phyloP scores from a whole-genome alignment of 2,797 vertebrate species.

The Sardinella longiceps region DNA sequence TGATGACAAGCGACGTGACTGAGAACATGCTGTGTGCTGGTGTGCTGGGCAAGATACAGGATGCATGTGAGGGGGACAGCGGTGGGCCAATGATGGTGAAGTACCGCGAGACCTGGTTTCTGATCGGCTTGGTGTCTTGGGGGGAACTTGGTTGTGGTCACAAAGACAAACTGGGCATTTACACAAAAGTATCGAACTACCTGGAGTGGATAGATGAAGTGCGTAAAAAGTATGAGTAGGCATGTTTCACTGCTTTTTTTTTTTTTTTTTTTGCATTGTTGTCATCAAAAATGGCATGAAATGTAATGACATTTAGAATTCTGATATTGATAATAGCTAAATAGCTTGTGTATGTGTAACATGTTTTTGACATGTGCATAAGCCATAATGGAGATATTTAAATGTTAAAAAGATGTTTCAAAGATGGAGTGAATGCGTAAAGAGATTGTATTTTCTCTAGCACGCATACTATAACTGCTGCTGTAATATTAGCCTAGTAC shows the following conservation, averaged over 20 bases:
- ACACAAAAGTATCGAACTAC: constrained; percentile 91
- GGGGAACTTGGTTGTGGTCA: constrained; percentile 89
- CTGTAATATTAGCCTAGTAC: no score
- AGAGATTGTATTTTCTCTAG: no score
- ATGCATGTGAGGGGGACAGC: constrained; percentile 92
- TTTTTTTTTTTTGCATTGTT: no score
- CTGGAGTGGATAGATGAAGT: constrained; percentile 71
- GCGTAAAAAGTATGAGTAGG: constrained; percentile 55
- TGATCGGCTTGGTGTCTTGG: constrained; percentile 94
- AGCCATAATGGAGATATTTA: no score
- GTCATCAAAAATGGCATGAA: no score
- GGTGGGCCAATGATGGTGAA: constrained; percentile 88
- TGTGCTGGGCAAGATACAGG: constrained; percentile 62
- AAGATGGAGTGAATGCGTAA: no score
- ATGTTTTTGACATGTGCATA: no score
- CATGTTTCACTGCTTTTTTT: neutral
- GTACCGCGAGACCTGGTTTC: constrained; percentile 84
- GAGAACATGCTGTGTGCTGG: constrained; percentile 89
- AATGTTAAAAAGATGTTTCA: no score
- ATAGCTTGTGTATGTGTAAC: no score
- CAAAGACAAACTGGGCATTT: constrained; percentile 87
- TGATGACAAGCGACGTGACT: constrained; percentile 76
- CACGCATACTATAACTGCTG: no score
- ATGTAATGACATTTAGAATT: no score
- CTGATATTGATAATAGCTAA: no score